Evolutionary conservation across 2,113 vertebrate genomes (phyloP).

Genomic region (Indri indri): DNA sequence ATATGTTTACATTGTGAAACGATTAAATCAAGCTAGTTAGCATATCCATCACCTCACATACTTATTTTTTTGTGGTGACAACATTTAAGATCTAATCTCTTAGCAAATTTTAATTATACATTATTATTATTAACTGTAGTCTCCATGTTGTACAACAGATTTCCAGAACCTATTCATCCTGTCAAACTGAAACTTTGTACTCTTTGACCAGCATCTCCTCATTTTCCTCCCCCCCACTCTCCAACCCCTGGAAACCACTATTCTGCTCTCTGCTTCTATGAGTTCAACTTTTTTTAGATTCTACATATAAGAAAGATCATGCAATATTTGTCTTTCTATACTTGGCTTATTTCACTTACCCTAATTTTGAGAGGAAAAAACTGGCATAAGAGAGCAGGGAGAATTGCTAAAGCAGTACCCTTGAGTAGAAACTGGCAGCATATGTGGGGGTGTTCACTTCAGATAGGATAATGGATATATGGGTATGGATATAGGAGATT

Average conservation of each 20-base stretch:
- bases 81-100: neutral
- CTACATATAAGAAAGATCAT: neutral
- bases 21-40: neutral
- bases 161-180: neutral
- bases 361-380: neutral
- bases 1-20: neutral
- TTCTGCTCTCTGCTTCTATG: neutral
- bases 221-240: neutral
- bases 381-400: neutral
- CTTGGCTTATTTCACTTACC: neutral
- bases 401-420: neutral
- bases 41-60: neutral
- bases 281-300: neutral
- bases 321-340: neutral
- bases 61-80: neutral
- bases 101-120: neutral
- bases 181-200: neutral
- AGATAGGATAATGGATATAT: neutral
- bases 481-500: neutral
- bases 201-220: neutral
- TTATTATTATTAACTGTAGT: neutral
- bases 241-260: neutral
- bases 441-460: neutral
- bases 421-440: neutral
- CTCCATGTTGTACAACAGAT: neutral